These are phyloP conservation scores for Anguilla pacifica DNA, from an alignment of 2,797 vertebrate genomes.

Conservation along the genomic window DNA sequence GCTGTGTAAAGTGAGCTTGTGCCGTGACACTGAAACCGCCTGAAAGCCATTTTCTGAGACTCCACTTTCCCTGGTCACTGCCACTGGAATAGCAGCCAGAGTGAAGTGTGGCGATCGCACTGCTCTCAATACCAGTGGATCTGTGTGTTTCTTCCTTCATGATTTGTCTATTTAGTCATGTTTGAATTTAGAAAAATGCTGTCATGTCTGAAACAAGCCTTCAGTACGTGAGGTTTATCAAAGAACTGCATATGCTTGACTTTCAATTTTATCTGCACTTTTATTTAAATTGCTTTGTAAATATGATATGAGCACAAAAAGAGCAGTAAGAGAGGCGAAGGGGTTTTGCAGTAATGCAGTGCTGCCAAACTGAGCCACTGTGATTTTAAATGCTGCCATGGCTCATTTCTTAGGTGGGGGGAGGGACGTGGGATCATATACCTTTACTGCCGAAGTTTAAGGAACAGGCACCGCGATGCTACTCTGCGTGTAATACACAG, in stretches of 20 bases:
- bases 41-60: constrained; percentile 20
- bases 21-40: neutral
- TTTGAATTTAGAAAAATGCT: too few species aligned
- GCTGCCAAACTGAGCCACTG: neutral
- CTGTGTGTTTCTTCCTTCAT: neutral
- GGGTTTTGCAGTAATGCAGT: neutral
- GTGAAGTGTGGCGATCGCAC: neutral
- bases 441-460: constrained; percentile 24
- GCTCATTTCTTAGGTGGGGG: neutral
- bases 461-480: neutral
- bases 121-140: neutral
- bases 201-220: neutral
- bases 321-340: neutral
- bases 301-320: neutral
- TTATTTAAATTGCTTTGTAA: neutral
- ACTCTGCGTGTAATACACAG: neutral
- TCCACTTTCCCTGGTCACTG: neutral
- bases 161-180: neutral
- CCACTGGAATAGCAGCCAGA: neutral
- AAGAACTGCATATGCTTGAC: neutral
- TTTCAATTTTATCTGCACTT: neutral
- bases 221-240: neutral
- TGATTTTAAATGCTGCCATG: constrained; percentile 1
- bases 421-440: neutral
- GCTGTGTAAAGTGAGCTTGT: neutral